These are phyloP conservation scores for Rhingia campestris DNA, from an alignment of 2,888 invertebrate genomes.

Conservation along the genomic window DNA sequence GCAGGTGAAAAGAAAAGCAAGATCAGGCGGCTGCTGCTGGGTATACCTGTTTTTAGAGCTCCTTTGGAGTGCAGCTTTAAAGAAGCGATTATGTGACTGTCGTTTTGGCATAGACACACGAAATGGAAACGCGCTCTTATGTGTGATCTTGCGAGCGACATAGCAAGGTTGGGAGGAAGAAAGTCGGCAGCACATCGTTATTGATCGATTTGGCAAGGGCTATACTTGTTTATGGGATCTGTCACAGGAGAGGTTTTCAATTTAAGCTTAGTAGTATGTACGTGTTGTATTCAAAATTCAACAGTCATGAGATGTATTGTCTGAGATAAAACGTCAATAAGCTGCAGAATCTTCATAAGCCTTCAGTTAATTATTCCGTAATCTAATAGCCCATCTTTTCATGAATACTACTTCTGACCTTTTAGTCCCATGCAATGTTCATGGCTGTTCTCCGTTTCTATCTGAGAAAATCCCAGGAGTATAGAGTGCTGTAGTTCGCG, in stretches of 20 bases:
- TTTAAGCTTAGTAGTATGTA: background rate
- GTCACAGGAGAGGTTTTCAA: background rate
- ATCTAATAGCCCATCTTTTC: too few relatives aligned
- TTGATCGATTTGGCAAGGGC: conserved; percentile 50
- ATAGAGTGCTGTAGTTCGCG: too few relatives aligned
- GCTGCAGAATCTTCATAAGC: too few relatives aligned
- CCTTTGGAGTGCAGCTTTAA: conserved; percentile 27
- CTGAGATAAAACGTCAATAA: too few relatives aligned
- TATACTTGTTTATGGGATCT: background rate
- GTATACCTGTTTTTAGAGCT: conserved; percentile 26
- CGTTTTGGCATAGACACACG: conserved; percentile 56
- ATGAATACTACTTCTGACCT: too few relatives aligned
- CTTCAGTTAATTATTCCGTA: too few relatives aligned
- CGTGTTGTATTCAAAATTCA: too few relatives aligned
- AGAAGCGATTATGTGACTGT: conserved; percentile 47
- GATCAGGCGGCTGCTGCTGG: conserved; percentile 19
- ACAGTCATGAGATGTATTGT: too few relatives aligned
- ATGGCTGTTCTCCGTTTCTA: too few relatives aligned
- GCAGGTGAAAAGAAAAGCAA: conserved; percentile 62
- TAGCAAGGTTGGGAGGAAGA: conserved; percentile 50
- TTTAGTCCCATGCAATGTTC: too few relatives aligned
- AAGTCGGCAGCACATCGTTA: conserved; percentile 39
- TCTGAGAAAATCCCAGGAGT: too few relatives aligned
- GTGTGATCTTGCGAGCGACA: conserved; percentile 42
- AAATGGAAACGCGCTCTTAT: conserved; percentile 23